Evolutionary conservation across 2,888 invertebrate species (phyloP).

Genomic region (Xylota sylvarum): DNA sequence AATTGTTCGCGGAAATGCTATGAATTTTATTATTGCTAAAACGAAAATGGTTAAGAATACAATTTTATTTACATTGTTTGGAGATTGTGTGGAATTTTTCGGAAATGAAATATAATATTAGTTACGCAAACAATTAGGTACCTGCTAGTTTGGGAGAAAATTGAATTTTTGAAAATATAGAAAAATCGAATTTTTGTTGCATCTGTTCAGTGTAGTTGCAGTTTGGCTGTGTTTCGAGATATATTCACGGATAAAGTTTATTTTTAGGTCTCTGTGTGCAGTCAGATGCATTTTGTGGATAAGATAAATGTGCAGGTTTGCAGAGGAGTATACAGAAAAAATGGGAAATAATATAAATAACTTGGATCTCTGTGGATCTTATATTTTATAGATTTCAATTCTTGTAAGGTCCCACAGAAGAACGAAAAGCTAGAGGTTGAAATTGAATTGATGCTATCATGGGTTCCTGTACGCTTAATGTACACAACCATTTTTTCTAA

Average conservation of each 20-base stretch:
- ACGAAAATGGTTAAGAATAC: conserved; percentile 15
- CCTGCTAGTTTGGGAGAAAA: conserved; percentile 31
- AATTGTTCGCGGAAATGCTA: conserved; percentile 46
- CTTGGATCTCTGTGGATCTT: conserved; percentile 2
- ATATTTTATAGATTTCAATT: conserved; percentile 6
- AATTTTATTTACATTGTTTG: conserved; percentile 30
- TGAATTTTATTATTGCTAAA: conserved; percentile 26
- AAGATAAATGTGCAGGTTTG: conserved; percentile 55
- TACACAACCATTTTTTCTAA: too few species aligned
- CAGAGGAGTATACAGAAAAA: conserved; percentile 17
- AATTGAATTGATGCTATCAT: background rate
- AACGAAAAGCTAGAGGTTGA: conserved; percentile 8
- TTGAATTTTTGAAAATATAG: background rate
- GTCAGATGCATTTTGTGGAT: conserved; percentile 71
- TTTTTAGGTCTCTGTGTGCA: conserved; percentile 62
- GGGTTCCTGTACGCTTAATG: too few species aligned
- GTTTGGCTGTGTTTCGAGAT: conserved; percentile 47
- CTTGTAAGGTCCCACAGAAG: background rate
- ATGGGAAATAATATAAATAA: conserved; percentile 40
- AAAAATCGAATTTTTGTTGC: conserved; percentile 47
- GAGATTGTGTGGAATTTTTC: conserved; percentile 10
- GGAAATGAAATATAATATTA: conserved; percentile 40
- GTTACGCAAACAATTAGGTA: conserved; percentile 57
- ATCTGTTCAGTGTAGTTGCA: conserved; percentile 32
- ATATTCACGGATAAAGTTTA: conserved; percentile 69